Evolutionary conservation across 2,888 invertebrate genomes (phyloP).

Genomic region (Drosophila percnosoma): DNA sequence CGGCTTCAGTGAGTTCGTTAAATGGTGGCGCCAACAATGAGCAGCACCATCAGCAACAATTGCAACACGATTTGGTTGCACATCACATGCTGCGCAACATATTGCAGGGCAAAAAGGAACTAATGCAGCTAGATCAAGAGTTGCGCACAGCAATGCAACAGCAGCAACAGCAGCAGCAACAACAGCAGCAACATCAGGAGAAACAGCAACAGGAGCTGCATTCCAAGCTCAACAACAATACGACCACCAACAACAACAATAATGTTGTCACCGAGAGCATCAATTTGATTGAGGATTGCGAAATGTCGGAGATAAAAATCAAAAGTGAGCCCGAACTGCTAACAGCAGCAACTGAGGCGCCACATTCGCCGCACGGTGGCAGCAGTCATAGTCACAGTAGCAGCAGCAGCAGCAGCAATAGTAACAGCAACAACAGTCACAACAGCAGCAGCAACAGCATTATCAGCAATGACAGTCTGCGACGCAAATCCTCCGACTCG

Average conservation of each 20-base stretch:
- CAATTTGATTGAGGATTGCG: slow-evolving; percentile 85
- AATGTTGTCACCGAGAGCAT: slow-evolving; percentile 66
- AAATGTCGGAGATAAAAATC: slow-evolving; percentile 80
- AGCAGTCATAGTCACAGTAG: slow-evolving; percentile 66
- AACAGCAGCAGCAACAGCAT: slow-evolving; percentile 62
- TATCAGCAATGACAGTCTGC: slow-evolving; percentile 62
- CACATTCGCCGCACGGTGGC: slow-evolving; percentile 84
- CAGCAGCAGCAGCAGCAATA: slow-evolving; percentile 53
- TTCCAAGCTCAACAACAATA: slow-evolving; percentile 66
- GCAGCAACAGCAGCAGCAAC: slow-evolving; percentile 82
- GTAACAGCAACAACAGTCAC: slow-evolving; percentile 54
- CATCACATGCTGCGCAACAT: slow-evolving; percentile 96
- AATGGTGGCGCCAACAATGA: slow-evolving; percentile 57
- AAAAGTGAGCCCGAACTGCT: slow-evolving; percentile 83
- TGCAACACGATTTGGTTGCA: slow-evolving; percentile 86
- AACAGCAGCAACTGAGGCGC: slow-evolving; percentile 69
- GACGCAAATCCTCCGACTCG: slow-evolving; percentile 80
- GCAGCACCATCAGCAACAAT: slow-evolving; percentile 72
- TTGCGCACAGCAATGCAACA: slow-evolving; percentile 86
- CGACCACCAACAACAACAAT: slow-evolving; percentile 70
- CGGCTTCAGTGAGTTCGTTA: slow-evolving; percentile 62
- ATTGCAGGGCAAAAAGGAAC: slow-evolving; percentile 94
- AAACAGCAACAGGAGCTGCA: slow-evolving; percentile 80
- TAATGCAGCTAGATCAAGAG: slow-evolving; percentile 90
- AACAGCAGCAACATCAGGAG: slow-evolving; percentile 79